Evolutionary conservation across 2,113 vertebrate species (phyloP).

Genomic region (Corydoras sp.): DNA sequence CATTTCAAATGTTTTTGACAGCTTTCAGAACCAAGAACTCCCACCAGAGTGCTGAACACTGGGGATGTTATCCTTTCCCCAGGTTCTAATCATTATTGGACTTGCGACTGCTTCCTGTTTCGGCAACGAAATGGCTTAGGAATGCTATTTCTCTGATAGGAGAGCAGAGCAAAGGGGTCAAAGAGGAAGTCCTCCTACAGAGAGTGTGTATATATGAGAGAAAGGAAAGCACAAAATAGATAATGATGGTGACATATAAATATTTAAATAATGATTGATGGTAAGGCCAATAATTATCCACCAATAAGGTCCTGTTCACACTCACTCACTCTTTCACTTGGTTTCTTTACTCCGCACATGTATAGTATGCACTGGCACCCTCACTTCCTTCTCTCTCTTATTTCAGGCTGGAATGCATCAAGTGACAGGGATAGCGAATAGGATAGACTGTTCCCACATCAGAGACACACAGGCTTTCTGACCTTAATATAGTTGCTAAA

Average conservation of each 20-base stretch:
- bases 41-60: constrained; percentile 77
- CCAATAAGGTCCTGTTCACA: background rate
- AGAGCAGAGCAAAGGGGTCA: too few species aligned
- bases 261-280: too few species aligned
- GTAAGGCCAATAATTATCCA: too few species aligned
- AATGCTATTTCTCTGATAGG: too few species aligned
- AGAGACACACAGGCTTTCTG: constrained; percentile 77
- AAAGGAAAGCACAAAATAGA: too few species aligned
- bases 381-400: background rate
- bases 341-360: too few species aligned
- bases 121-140: too few species aligned
- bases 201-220: too few species aligned
- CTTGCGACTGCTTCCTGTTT: constrained; percentile 50
- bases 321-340: background rate
- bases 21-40: constrained; percentile 74
- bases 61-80: constrained; percentile 86
- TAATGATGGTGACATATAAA: too few species aligned
- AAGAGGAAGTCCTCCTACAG: too few species aligned
- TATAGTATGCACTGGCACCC: too few species aligned
- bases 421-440: constrained; percentile 80
- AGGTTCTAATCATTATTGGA: constrained; percentile 94
- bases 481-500: constrained; percentile 59
- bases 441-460: constrained; percentile 94
- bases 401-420: constrained; percentile 87
- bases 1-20: constrained; percentile 90